These are phyloP conservation scores for Microctenopoma lineatum DNA, from an alignment of 2,797 vertebrate species.

Conservation along the genomic window DNA sequence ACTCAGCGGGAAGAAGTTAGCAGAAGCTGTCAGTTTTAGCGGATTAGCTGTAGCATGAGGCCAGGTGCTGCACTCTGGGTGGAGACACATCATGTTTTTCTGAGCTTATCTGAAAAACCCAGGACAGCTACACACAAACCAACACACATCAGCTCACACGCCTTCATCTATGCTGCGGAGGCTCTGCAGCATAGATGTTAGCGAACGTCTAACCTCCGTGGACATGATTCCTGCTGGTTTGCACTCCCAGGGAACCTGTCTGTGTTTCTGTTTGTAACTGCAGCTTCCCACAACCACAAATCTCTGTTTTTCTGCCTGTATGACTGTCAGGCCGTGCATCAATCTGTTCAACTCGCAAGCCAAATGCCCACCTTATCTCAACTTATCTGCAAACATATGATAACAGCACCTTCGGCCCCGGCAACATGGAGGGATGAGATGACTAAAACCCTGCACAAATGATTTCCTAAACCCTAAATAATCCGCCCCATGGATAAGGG, in stretches of 20 bases:
- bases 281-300: constrained; percentile 16
- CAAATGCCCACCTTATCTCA: constrained; percentile 34
- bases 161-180: constrained; percentile 39
- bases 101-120: constrained; percentile 69
- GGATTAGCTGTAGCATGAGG: constrained; percentile 56
- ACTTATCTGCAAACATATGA: constrained; percentile 42
- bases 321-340: constrained; percentile 13
- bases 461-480: constrained; percentile 18
- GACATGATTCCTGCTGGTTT: constrained; percentile 57
- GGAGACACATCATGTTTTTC: constrained; percentile 49
- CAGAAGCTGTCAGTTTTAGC: constrained; percentile 54
- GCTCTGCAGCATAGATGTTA: constrained; percentile 53
- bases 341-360: constrained; percentile 14
- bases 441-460: constrained; percentile 39
- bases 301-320: neutral
- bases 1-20: constrained; percentile 36
- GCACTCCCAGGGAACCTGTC: constrained; percentile 37
- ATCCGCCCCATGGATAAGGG: neutral
- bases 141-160: constrained; percentile 12
- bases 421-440: constrained; percentile 15
- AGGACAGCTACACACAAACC: constrained; percentile 38
- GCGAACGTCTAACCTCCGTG: constrained; percentile 62
- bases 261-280: constrained; percentile 34
- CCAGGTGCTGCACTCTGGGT: constrained; percentile 56
- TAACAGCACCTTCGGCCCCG: constrained; percentile 16